phyloP scores from a whole-genome alignment of 2,888 invertebrate genomes.

The Trissonchulus latispiculum region DNA sequence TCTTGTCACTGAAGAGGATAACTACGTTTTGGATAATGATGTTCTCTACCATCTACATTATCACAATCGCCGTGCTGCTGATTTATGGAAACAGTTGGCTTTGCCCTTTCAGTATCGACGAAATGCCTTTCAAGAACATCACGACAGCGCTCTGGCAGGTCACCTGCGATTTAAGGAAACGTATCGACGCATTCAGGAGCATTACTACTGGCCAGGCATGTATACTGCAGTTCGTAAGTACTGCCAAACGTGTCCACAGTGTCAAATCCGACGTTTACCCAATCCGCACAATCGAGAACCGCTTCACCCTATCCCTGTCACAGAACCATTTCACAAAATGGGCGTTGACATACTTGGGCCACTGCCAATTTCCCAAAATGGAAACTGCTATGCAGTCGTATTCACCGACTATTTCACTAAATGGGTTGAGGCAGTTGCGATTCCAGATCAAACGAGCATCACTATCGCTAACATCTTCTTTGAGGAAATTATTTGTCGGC shows the following conservation, averaged over 20 bases:
- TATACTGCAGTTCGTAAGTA: constrained; percentile 22
- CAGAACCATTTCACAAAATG: too few species aligned
- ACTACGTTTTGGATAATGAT: too few species aligned
- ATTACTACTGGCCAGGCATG: constrained; percentile 28
- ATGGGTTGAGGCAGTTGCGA: constrained; percentile 30
- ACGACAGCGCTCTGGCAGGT: too few species aligned
- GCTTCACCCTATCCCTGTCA: too few species aligned
- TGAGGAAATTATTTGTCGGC: constrained; percentile 24
- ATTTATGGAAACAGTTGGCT: not conserved
- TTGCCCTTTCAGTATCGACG: not conserved
- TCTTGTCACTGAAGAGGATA: too few species aligned
- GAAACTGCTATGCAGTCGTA: constrained; percentile 30
- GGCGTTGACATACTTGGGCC: too few species aligned
- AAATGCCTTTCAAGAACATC: too few species aligned
- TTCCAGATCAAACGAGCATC: constrained; percentile 35
- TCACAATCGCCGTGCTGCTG: too few species aligned
- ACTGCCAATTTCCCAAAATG: too few species aligned
- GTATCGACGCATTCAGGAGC: constrained; percentile 12
- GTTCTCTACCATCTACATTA: too few species aligned
- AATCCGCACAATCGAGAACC: constrained; percentile 17
- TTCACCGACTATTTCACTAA: constrained; percentile 27
- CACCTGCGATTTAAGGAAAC: too few species aligned
- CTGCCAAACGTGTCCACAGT: constrained; percentile 25
- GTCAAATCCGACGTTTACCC: constrained; percentile 22
- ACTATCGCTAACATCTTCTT: constrained; percentile 32